Base-by-base conservation (phyloP, 2,888 invertebrate genomes). In the Synanthedon vespiformis region DNA sequence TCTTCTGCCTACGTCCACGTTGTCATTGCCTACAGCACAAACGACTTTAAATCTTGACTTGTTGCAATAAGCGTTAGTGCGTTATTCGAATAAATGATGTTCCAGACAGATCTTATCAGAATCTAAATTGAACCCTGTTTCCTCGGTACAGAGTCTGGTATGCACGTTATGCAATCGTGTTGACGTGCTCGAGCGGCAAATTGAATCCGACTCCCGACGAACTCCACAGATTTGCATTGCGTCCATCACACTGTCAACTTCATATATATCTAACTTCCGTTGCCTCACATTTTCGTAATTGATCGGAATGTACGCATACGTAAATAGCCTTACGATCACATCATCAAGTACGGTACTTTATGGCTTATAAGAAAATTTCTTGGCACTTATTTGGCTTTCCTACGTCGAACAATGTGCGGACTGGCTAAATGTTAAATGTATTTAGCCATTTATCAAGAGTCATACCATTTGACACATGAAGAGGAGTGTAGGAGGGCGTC, bases 201-300 rank as follows among this genome's bases (percentile, higher is more conserved):
- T 75, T 70, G 71, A 48, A 44, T n/a, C 13, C 22, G 41, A 67
- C 60, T 67, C 67, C 67, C 70, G 47, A 50, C 63, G 67, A 64
- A 67, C 64, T 67, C 68, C 73, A 72, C 77, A 78, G 83, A 83
- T 83, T 84, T 82, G 79, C 80, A 77, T 74, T 68, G 71, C 74
- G 73, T 78, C 72, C 70, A 72, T 70, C 68, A 66, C 65, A 65
- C 67, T 74, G 77, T 78, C 78, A 74, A 73, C 76, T 75, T 68
- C 67, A 67, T 68, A 68, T 68, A 68, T 68, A 67, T 70, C 67
- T 76, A 66, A 72, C 72, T 78, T 80, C 75, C 77, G 76, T 60
- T 64, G 64, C 60, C 67, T 58, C 65, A 67, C 64, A 65, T 68
- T 72, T 68, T 65, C 61, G 60, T 74, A 69, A 73, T 73, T 71